These are phyloP conservation scores for Erynnis tages DNA, from an alignment of 2,888 invertebrate genomes.

Conservation along the genomic window DNA sequence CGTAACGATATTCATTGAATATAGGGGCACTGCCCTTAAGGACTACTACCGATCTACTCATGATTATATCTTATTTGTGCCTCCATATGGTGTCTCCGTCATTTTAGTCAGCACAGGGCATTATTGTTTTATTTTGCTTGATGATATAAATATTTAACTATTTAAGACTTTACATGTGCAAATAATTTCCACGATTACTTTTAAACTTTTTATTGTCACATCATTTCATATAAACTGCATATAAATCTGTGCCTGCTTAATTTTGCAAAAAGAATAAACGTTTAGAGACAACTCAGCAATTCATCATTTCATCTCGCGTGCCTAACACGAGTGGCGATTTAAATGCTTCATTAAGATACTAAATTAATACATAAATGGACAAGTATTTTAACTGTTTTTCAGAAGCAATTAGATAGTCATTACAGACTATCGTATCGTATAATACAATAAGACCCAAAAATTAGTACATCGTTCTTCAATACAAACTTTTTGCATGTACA, in stretches of 20 bases:
- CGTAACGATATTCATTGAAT: conserved; percentile 58
- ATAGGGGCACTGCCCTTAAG: conserved; percentile 64
- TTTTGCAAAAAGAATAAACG: no score
- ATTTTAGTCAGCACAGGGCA: no score
- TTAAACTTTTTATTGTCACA: no score
- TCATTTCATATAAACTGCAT: no score
- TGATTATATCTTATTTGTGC: neutral
- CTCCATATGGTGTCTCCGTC: neutral
- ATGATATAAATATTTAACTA: no score
- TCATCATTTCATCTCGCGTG: conserved; percentile 24
- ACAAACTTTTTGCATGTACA: no score
- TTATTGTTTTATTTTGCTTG: no score
- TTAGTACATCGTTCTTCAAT: no score
- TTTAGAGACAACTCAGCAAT: neutral
- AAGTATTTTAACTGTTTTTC: neutral
- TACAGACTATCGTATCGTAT: neutral
- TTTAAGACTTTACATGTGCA: no score
- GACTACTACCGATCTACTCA: conserved; percentile 28
- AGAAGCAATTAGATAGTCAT: neutral
- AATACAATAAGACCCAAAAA: no score
- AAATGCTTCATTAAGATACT: conserved; percentile 25
- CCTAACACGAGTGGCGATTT: conserved; percentile 3
- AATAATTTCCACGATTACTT: no score
- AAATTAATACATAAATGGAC: conserved; percentile 22
- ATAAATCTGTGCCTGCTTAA: no score